Percentiles rank a stretch among this genome's conserved stretches.
Evolutionary conservation across 2,113 vertebrate genomes (phyloP).

Genomic region (Dasypus novemcinctus): DNA sequence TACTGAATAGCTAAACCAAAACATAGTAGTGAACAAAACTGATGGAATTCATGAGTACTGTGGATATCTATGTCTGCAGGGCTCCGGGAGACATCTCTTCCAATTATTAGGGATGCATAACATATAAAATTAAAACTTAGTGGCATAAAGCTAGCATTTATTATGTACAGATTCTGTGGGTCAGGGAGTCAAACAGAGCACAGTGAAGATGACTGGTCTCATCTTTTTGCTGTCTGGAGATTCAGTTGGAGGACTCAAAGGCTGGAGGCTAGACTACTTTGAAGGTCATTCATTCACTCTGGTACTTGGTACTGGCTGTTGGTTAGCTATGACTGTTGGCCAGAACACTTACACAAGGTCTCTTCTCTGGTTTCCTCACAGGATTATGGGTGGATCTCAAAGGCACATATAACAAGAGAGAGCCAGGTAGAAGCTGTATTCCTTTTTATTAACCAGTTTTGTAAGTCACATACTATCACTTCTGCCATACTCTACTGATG

Average conservation of each 20-base stretch:
- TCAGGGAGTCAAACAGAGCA: not conserved
- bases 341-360: not conserved
- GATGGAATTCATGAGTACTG: not conserved
- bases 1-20: not conserved
- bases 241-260: not conserved
- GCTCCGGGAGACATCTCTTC: not conserved
- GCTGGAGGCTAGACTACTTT: rapidly evolving
- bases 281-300: not conserved
- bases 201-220: not conserved
- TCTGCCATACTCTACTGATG: no score
- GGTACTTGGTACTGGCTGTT: not conserved
- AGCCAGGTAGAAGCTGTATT: not conserved
- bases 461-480: no score
- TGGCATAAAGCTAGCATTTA: not conserved
- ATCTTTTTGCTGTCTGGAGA: not conserved
- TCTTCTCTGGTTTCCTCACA: not conserved
- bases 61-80: no score
- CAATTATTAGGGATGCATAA: not conserved
- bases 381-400: not conserved
- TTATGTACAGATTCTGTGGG: not conserved
- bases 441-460: not conserved
- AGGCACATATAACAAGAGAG: not conserved
- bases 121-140: not conserved
- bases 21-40: not conserved
- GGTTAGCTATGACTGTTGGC: not conserved